phyloP scores from a whole-genome alignment of 2,797 vertebrate species.

The Taeniopygia guttata region DNA sequence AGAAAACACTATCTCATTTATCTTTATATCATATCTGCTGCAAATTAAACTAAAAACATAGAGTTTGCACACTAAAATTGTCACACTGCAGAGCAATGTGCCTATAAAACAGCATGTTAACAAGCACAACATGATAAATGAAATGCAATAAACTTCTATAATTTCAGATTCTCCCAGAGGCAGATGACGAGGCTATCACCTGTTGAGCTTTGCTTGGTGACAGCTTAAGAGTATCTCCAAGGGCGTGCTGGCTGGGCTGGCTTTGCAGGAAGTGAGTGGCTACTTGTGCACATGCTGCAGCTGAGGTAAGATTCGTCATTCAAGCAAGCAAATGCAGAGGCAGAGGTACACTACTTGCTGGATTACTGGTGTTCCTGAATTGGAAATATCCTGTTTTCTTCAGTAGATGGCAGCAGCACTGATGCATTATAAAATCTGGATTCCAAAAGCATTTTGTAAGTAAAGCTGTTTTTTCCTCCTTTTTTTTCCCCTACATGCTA shows the following conservation, averaged over 20 bases:
- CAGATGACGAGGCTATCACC: constrained; percentile 52
- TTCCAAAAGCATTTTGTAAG: neutral
- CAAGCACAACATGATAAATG: constrained; percentile 72
- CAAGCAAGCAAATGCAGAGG: neutral
- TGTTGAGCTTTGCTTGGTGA: constrained; percentile 47
- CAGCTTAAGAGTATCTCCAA: neutral
- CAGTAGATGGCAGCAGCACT: constrained; percentile 25
- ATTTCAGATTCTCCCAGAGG: constrained; percentile 68
- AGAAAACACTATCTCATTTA: constrained; percentile 70
- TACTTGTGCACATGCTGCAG: neutral
- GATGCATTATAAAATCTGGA: neutral
- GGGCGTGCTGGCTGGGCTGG: neutral
- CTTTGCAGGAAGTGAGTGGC: neutral
- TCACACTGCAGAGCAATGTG: constrained; percentile 69
- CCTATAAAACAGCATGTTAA: constrained; percentile 78
- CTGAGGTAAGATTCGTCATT: neutral
- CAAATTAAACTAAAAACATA: constrained; percentile 74
- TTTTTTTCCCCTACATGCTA: accelerated
- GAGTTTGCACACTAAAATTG: constrained; percentile 71
- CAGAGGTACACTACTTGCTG: neutral
- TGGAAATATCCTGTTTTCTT: neutral
- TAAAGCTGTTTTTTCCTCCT: accelerated
- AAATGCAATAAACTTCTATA: constrained; percentile 63
- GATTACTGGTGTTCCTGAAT: neutral
- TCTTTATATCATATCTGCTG: constrained; percentile 74